Conservation (phyloP, 2,888 invertebrate species). For the Campoplex capitator region DNA sequence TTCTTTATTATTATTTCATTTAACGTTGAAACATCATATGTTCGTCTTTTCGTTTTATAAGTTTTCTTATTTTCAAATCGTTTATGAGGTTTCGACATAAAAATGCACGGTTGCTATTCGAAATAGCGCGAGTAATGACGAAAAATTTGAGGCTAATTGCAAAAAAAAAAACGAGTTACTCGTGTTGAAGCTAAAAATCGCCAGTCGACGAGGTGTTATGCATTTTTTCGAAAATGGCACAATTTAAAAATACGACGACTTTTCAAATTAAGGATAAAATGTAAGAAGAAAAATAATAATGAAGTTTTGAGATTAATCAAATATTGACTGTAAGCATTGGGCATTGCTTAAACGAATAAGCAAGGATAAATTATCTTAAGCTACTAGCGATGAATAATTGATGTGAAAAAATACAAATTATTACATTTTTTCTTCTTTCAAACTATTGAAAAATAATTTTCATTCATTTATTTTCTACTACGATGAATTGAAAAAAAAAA, state of each 20-base stretch:
- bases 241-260: background rate
- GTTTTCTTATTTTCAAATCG: constrained; percentile 23
- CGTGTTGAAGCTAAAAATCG: background rate
- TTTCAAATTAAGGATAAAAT: background rate
- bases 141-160: background rate
- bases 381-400: constrained; percentile 31
- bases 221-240: constrained; percentile 33
- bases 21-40: constrained; percentile 27
- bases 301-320: background rate
- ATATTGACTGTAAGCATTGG: constrained; percentile 2
- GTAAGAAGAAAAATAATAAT: background rate
- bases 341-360: constrained; percentile 5
- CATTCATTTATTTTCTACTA: background rate
- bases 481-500: background rate
- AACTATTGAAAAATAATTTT: background rate
- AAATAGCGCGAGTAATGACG: background rate
- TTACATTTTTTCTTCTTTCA: background rate
- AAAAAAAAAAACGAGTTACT: background rate
- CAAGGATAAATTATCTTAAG: constrained; percentile 9
- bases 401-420: constrained; percentile 12
- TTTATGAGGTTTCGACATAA: constrained; percentile 26
- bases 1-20: constrained; percentile 33
- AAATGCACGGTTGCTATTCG: constrained; percentile 43
- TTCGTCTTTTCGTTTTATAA: constrained; percentile 27
- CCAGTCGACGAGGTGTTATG: background rate